These are phyloP conservation scores for Drosophila kepulauana DNA, from an alignment of 1,140 invertebrate genomes.

Conservation along the genomic window DNA sequence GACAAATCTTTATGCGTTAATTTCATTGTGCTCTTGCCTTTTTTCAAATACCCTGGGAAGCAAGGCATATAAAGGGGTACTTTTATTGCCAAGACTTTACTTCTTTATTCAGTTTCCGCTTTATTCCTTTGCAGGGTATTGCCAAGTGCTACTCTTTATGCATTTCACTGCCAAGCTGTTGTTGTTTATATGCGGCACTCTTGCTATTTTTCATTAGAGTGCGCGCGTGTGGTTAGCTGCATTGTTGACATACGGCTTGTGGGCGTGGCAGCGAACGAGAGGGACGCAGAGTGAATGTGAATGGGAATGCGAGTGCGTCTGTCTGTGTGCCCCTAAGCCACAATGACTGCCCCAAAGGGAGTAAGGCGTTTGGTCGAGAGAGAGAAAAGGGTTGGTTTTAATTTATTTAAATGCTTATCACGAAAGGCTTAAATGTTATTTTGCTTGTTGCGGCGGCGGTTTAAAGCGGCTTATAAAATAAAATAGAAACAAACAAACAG, in stretches of 20 bases:
- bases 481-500: constrained; percentile 25
- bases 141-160: background rate
- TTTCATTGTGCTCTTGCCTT: constrained; percentile 55
- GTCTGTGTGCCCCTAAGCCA: constrained; percentile 40
- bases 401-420: constrained; percentile 84
- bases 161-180: background rate
- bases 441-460: constrained; percentile 78
- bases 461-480: constrained; percentile 73
- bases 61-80: background rate
- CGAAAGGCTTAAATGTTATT: constrained; percentile 83
- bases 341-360: constrained; percentile 30
- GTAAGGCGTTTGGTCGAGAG: background rate
- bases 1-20: constrained; percentile 79
- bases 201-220: constrained; percentile 80
- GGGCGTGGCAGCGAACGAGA: constrained; percentile 14
- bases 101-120: too few species aligned
- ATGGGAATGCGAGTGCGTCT: constrained; percentile 23
- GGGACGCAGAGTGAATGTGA: background rate
- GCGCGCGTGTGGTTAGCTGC: constrained; percentile 64
- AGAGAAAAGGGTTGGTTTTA: constrained; percentile 58
- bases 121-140: constrained; percentile 19
- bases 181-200: constrained; percentile 64
- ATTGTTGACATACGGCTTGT: constrained; percentile 46
- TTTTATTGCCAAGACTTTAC: background rate
- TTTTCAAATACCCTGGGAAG: constrained; percentile 34